Conservation (phyloP, 1,140 invertebrate genomes). For the Leptinotarsa undecemlineata region DNA sequence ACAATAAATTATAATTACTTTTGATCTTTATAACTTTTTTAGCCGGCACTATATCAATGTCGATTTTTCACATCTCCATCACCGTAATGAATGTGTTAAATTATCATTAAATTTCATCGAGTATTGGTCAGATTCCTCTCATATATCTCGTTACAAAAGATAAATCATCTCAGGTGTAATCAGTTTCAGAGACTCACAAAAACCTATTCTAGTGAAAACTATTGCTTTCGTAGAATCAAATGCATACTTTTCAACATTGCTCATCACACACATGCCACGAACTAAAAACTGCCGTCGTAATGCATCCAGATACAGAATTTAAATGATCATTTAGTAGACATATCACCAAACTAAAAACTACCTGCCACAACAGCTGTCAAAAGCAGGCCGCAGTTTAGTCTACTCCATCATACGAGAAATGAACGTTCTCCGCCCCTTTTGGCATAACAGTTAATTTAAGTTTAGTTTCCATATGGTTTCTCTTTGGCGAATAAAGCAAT, state of each 20-base stretch:
- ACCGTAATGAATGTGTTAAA: no score
- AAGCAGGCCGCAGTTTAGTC: constrained; percentile 2
- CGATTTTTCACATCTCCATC: no score
- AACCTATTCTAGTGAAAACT: no score
- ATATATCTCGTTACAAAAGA: no score
- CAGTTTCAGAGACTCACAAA: no score
- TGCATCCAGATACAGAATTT: neutral
- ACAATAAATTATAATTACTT: no score
- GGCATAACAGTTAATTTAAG: constrained; percentile 8
- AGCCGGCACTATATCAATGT: no score
- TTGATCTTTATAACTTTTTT: no score
- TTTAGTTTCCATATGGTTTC: constrained; percentile 6
- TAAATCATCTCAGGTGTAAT: no score
- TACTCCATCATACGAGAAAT: constrained; percentile 6
- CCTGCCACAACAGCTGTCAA: constrained; percentile 7
- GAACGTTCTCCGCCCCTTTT: neutral
- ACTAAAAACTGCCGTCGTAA: neutral
- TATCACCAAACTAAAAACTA: neutral
- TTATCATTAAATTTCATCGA: no score
- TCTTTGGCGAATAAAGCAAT: constrained; percentile 5
- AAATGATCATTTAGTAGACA: constrained; percentile 1
- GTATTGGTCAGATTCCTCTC: no score
- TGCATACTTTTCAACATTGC: neutral
- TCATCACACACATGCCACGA: neutral
- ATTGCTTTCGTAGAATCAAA: no score